Evolutionary conservation across 2,113 vertebrate genomes (phyloP).

Genomic region (Ranitomeya imitator): DNA sequence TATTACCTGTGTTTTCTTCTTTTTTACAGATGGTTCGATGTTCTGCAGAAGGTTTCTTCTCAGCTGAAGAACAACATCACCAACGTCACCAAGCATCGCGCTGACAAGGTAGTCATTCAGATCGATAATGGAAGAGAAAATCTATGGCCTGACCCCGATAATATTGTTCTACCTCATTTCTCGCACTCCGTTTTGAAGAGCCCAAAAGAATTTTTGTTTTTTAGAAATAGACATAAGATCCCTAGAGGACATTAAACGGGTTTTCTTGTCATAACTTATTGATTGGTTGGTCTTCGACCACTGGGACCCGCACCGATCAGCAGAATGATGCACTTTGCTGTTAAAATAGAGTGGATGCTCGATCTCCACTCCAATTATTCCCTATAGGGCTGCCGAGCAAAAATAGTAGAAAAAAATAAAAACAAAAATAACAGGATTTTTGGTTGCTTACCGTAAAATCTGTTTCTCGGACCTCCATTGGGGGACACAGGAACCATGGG

Average conservation of each 20-base stretch:
- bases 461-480: too few species aligned
- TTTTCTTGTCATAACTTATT: background rate
- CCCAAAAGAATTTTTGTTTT: background rate
- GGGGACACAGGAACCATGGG: too few species aligned
- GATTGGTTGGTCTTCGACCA: too few species aligned
- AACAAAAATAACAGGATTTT: too few species aligned
- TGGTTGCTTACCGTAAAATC: too few species aligned
- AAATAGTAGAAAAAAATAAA: too few species aligned
- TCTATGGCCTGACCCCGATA: background rate
- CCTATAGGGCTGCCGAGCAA: too few species aligned
- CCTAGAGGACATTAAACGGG: background rate
- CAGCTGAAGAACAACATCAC: conserved; percentile 87
- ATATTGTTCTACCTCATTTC: background rate
- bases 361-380: too few species aligned
- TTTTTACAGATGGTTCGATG: conserved; percentile 92
- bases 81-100: conserved; percentile 84
- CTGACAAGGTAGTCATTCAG: conserved; percentile 86
- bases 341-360: too few species aligned
- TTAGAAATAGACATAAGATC: background rate
- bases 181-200: background rate
- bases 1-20: background rate
- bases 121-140: too few species aligned
- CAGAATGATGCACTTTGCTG: too few species aligned
- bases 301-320: too few species aligned
- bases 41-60: conserved; percentile 92